A percentile compares a stretch with the other conserved stretches of the same genome.
phyloP scores from a whole-genome alignment of 2,888 invertebrate genomes.

The Athalia circularis region DNA sequence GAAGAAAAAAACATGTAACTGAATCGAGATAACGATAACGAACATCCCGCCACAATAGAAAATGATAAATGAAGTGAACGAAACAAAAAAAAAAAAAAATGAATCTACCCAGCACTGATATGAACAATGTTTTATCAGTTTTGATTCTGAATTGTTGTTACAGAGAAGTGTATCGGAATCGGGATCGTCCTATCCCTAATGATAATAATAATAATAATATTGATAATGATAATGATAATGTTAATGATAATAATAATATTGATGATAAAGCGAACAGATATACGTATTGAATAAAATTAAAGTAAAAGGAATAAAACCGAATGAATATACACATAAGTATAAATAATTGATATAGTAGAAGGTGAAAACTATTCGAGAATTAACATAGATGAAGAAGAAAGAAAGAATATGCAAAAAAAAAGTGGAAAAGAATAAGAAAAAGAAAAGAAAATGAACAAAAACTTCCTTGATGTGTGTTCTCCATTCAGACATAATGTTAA shows the following conservation, averaged over 20 bases:
- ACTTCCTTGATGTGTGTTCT: not conserved
- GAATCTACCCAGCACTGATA: not conserved
- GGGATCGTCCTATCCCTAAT: slow-evolving; percentile 18
- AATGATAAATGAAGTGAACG: not conserved
- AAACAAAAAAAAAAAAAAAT: not conserved
- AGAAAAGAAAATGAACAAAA: slow-evolving; percentile 4
- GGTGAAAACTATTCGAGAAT: slow-evolving; percentile 14
- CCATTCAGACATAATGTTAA: slow-evolving; percentile 42
- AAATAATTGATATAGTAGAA: slow-evolving; percentile 3
- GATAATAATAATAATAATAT: not conserved
- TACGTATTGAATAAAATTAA: not conserved
- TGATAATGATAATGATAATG: not conserved
- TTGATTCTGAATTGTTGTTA: not conserved
- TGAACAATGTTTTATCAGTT: not conserved
- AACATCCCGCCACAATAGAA: not conserved
- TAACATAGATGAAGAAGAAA: not conserved
- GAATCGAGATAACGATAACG: not conserved
- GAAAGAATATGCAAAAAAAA: not conserved
- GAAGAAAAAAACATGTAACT: too few species aligned
- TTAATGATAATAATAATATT: not conserved
- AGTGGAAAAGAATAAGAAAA: not conserved
- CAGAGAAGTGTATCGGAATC: not conserved
- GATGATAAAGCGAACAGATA: not conserved
- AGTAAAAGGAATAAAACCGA: slow-evolving; percentile 19
- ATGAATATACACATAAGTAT: slow-evolving; percentile 13